Evolutionary conservation across 2,113 vertebrate species (phyloP).

Genomic region (Aptenodytes forsteri): DNA sequence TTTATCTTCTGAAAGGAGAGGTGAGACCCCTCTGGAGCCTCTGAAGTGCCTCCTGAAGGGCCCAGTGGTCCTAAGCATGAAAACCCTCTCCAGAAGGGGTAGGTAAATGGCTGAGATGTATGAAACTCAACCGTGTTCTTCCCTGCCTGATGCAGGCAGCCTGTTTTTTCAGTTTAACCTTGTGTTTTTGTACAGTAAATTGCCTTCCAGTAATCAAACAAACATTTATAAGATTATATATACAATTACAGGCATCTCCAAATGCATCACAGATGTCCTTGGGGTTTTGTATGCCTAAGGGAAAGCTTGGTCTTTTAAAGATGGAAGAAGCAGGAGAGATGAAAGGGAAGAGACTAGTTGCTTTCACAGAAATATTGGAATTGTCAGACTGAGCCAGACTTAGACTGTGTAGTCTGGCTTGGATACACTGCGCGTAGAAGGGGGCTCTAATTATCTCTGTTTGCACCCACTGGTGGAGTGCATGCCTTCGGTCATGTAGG

Average conservation of each 20-base stretch:
- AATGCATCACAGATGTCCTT: background rate
- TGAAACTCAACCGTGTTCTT: background rate
- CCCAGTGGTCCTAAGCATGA: background rate
- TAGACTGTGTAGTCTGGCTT: background rate
- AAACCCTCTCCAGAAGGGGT: background rate
- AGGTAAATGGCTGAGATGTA: background rate
- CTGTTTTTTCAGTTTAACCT: background rate
- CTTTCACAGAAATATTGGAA: conserved; percentile 4
- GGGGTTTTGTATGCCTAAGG: background rate
- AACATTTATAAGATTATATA: background rate
- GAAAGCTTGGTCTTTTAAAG: conserved; percentile 1
- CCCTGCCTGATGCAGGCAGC: background rate
- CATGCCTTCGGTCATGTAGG: background rate
- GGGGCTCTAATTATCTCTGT: background rate
- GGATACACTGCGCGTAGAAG: background rate
- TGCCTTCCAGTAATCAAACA: conserved; percentile 3
- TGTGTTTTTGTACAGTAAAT: background rate
- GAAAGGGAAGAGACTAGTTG: background rate
- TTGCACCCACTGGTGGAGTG: background rate
- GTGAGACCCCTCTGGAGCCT: background rate
- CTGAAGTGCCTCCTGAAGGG: background rate
- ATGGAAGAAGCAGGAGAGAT: background rate
- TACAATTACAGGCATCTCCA: background rate
- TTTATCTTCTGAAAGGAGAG: background rate
- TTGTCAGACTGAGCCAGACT: background rate